These are phyloP conservation scores for Tridacna crocea DNA, from an alignment of 2,888 invertebrate species.

Conservation along the genomic window DNA sequence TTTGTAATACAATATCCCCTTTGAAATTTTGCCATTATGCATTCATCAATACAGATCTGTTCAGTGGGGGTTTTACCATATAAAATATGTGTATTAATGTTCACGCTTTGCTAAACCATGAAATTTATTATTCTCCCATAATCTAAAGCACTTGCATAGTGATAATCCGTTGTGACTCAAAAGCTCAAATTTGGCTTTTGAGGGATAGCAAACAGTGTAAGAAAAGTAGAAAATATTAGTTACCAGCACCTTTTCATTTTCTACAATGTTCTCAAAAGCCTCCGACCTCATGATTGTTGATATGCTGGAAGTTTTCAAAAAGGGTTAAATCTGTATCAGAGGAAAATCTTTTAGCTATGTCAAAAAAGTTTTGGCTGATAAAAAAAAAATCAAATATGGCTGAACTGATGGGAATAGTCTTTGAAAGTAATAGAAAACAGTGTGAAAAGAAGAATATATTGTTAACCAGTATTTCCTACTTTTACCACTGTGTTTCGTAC, in stretches of 20 bases:
- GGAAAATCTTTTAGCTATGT: no score
- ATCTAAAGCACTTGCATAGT: no score
- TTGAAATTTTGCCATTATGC: slow-evolving; percentile 13
- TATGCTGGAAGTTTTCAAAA: neutral
- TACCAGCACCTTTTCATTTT: neutral
- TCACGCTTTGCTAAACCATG: neutral
- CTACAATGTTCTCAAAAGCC: neutral
- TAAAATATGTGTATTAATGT: slow-evolving; percentile 10
- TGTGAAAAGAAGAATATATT: no score
- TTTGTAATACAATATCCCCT: slow-evolving; percentile 18
- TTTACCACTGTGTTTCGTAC: no score
- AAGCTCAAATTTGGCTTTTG: neutral
- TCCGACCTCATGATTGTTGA: neutral
- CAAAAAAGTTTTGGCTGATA: no score
- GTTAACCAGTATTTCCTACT: no score
- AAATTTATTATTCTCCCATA: no score
- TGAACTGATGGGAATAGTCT: no score
- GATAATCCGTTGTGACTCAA: no score
- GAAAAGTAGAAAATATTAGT: neutral
- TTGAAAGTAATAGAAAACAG: no score
- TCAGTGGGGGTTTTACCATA: neutral
- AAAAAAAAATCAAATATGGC: no score
- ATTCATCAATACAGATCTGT: slow-evolving; percentile 9
- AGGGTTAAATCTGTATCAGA: neutral
- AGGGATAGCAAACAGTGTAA: neutral